A percentile compares a stretch with the other conserved stretches of the same genome.
Evolutionary conservation across 2,888 invertebrate genomes (phyloP).

Genomic region (Bugulina stolonifera): DNA sequence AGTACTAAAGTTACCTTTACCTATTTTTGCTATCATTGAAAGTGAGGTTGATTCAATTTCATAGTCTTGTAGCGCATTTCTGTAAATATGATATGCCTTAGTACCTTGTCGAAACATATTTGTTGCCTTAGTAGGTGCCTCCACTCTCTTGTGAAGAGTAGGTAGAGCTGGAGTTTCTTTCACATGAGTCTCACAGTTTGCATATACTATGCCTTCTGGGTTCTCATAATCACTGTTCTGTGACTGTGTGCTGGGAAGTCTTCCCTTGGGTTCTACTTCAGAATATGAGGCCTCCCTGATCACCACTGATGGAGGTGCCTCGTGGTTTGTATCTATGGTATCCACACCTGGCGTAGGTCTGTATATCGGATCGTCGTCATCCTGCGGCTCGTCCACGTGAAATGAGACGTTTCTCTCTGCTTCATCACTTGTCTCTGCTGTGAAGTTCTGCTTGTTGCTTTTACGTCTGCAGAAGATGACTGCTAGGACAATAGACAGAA

Average conservation of each 20-base stretch:
- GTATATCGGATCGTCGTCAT: constrained; percentile 10
- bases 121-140: not conserved
- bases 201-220: not conserved
- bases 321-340: no score
- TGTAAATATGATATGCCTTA: constrained; percentile 13
- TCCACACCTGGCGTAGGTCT: not conserved
- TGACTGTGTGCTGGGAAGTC: not conserved
- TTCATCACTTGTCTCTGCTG: not conserved
- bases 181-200: not conserved
- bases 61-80: constrained; percentile 1
- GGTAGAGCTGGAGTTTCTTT: not conserved
- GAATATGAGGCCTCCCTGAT: not conserved
- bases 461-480: constrained; percentile 18
- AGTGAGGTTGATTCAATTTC: not conserved
- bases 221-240: constrained; percentile 22
- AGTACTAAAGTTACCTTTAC: constrained; percentile 20
- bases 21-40: not conserved
- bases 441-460: not conserved
- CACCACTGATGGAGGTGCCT: not conserved
- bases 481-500: not conserved
- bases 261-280: not conserved
- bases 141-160: not conserved
- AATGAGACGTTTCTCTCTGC: not conserved
- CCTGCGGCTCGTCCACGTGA: not conserved
- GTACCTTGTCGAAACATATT: constrained; percentile 5